Base-by-base conservation (phyloP, 1,140 invertebrate genomes). In the Zaprionus taronus region DNA sequence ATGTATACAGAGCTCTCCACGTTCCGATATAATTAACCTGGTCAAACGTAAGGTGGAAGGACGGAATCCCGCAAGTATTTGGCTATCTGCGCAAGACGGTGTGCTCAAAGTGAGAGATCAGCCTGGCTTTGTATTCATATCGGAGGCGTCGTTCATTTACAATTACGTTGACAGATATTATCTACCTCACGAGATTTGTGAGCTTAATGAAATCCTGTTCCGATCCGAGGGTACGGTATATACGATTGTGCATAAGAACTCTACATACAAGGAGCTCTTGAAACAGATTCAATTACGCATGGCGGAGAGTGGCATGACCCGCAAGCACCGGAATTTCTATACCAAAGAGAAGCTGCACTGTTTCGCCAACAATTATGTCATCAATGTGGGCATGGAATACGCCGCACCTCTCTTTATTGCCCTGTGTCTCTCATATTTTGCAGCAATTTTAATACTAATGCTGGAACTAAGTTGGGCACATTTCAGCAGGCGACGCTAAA, bases 381-480 rank as follows among this genome's bases (percentile, higher is more conserved):
- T 91, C 64, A 87, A 79, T 31, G 91, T 92, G 66, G 91, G 91
- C 61, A 81, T 92, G 86, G 91, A 92, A 60, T 92, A 92, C 41
- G 77, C 91, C 6, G 91, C 87, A 0, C 90, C 91, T 0, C 51
- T 92, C 11, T 92, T 92, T 20, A 58, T 91, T 11, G 58, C 81
- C 0, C 57, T 92, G 0, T 11, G 86, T 2, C 38, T 70, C 0
- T 56, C 83, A 26, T 92, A 91, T 36, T 20, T 80, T 4, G n/a
- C 86, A 28, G 77, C 80, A 0, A 4, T 91, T 4, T 26, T 81
- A 12, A 68, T 87, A 1, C 56, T 92, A 7, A 22, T 79, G 0
- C 11, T 91, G 44, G 87, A 91, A 60, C 15, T 91, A 11, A n/a
- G 31, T 0, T 91, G 86, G 79, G 31, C 66, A 4, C 60, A 56